These are phyloP conservation scores for Rhyacichthys aspro DNA, from an alignment of 2,797 vertebrate genomes.

Conservation along the genomic window DNA sequence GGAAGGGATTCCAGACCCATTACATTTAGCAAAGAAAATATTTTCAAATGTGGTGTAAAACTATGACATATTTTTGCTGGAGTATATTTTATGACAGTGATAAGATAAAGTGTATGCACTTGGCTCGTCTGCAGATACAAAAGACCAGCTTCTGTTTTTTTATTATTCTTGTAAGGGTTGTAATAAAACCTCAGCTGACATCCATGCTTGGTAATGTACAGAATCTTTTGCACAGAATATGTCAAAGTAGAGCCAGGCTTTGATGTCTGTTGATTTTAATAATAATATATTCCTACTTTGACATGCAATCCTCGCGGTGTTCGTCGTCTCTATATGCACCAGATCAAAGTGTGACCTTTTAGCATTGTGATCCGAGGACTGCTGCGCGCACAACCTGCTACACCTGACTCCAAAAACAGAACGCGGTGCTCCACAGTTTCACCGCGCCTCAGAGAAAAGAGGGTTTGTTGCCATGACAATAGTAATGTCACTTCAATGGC, in stretches of 20 bases:
- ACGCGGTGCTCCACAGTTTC: conserved; percentile 39
- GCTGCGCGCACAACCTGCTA: conserved; percentile 18
- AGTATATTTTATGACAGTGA: too few relatives aligned
- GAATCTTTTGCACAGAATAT: neutral
- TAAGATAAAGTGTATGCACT: too few relatives aligned
- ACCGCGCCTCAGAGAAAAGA: conserved; percentile 35
- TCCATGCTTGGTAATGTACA: neutral
- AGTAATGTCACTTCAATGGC: conserved; percentile 76
- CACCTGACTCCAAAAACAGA: conserved; percentile 43
- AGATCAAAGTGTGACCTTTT: conserved; percentile 1
- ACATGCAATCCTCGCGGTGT: neutral
- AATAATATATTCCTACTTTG: neutral
- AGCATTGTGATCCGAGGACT: neutral
- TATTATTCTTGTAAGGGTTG: neutral
- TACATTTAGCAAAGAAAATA: too few relatives aligned
- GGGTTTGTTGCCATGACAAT: conserved; percentile 82
- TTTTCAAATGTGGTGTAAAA: too few relatives aligned
- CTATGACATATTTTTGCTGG: too few relatives aligned
- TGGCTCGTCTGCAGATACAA: too few relatives aligned
- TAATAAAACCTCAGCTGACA: conserved; percentile 1
- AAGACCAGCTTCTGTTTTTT: neutral
- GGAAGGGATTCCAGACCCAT: too few relatives aligned
- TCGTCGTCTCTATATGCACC: neutral
- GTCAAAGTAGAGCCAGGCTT: neutral
- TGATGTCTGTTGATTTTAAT: conserved; percentile 6